Evolutionary conservation across 2,797 vertebrate genomes (phyloP).

Genomic region (Huso huso): DNA sequence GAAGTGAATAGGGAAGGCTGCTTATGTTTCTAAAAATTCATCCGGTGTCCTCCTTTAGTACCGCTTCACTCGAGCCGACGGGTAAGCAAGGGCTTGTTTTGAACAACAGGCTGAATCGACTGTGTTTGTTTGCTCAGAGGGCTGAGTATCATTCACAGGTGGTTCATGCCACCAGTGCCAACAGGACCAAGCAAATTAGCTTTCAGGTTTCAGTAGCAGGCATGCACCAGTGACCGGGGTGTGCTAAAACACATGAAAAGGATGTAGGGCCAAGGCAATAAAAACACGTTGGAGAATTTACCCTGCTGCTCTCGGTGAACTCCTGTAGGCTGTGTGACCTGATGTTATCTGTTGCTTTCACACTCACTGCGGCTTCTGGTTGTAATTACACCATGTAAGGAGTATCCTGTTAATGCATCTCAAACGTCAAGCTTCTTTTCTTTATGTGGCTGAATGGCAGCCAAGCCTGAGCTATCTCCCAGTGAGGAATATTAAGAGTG

Average conservation of each 20-base stretch:
- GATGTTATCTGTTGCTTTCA: constrained; percentile 36
- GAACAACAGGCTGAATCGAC: constrained; percentile 15
- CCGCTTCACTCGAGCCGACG: constrained; percentile 17
- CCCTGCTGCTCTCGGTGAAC: constrained; percentile 32
- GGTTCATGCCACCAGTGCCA: constrained; percentile 14
- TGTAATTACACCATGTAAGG: constrained; percentile 35
- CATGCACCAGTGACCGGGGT: constrained; percentile 10
- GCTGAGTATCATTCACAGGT: constrained; percentile 18
- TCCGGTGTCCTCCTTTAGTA: constrained; percentile 17
- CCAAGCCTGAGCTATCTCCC: constrained; percentile 14
- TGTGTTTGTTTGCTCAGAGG: constrained; percentile 20
- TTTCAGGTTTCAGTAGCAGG: constrained; percentile 15
- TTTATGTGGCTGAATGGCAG: constrained; percentile 15
- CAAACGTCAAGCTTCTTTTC: constrained; percentile 17
- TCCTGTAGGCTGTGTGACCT: constrained; percentile 36
- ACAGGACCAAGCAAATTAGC: constrained; percentile 10
- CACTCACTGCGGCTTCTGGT: constrained; percentile 33
- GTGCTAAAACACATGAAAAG: constrained; percentile 25
- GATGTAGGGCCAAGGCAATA: constrained; percentile 24
- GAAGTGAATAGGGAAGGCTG: constrained; percentile 33
- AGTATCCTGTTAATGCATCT: constrained; percentile 27
- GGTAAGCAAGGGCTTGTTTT: constrained; percentile 22
- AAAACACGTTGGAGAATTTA: constrained; percentile 39
- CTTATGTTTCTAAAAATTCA: constrained; percentile 27
- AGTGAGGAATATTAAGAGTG: constrained; percentile 24